Evolutionary conservation across 2,113 vertebrate species (phyloP), one percentile per base, ranked within the genome.

Genomic region (Nesoenas mayeri): DNA sequence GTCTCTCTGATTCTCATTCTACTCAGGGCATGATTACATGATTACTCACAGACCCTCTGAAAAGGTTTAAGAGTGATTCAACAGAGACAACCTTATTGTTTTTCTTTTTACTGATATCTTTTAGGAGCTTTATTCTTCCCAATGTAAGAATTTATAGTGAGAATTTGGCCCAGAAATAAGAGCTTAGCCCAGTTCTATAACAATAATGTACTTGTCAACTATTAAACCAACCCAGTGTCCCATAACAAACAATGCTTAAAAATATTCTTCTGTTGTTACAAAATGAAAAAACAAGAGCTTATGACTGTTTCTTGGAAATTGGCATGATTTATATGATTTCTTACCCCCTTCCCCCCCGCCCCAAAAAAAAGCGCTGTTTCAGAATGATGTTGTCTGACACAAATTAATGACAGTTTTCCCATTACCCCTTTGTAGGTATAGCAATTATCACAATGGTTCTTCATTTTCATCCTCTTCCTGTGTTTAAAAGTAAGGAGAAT

Each of bases 31-130:
- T 21, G 28, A 71, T 62, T 53, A 70, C 13, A n/a, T n/a, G n/a
- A n/a, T 54, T 26, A 64, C 11, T 64, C 75, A 66, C 18, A 71
- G 26, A 50, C 17, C 6, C 19, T 32, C 31, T 88, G 18, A 10
- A 77, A 72, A 4, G 15, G 4, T 42, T 80, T 36, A 58, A 26
- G 12, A 71, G 84, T 70, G 8, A 28, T 85, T 60, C 51, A 61
- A 53, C 2, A 2, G n/a, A 78, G 42, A 28, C 12, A 71, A 36
- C 0, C 0, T 9, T 54, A 8, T 26, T 40, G 10, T 14, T 71
- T 71, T 22, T 50, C 4, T 31, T 82, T 71, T 75, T 82, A 3
- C 31, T 79, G 36, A 5, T 58, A 62, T 6, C 4, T 85, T 82
- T 71, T 44, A 58, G 18, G 20, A 67, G 15, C 8, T 54, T 44